Conservation (phyloP, 1,140 invertebrate species). For the Heliconius hermathena region DNA sequence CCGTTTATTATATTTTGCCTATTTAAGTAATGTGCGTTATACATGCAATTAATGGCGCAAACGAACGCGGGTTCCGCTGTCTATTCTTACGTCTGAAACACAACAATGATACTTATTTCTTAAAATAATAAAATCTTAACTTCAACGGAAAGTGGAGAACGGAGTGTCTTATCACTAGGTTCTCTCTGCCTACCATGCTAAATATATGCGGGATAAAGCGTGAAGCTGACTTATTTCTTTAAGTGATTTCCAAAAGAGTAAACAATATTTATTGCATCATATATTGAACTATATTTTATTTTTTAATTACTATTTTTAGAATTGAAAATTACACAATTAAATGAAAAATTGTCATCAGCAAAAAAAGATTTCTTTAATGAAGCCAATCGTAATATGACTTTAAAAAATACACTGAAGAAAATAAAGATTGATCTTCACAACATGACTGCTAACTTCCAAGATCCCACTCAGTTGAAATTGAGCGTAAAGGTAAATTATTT, state of each 20-base stretch:
- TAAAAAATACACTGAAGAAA: constrained; percentile 86
- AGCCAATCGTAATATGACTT: constrained; percentile 83
- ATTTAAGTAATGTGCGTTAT: neutral
- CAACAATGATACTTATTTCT: too few relatives aligned
- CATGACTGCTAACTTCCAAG: constrained; percentile 88
- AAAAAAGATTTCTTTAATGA: constrained; percentile 88
- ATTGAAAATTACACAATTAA: constrained; percentile 87
- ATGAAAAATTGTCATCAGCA: constrained; percentile 88
- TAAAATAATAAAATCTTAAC: too few relatives aligned
- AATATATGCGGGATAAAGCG: too few relatives aligned
- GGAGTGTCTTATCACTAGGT: too few relatives aligned
- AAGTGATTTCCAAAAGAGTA: too few relatives aligned
- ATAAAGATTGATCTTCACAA: constrained; percentile 91
- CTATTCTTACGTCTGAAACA: neutral
- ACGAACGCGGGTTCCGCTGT: neutral
- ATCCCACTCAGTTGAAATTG: constrained; percentile 89
- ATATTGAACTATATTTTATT: neutral
- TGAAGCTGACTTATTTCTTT: too few relatives aligned
- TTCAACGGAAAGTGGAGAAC: too few relatives aligned
- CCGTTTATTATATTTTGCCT: neutral
- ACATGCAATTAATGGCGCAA: neutral
- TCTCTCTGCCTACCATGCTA: too few relatives aligned
- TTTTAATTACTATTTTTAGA: constrained; percentile 77
- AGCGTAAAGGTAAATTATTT: constrained; percentile 84
- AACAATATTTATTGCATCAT: too few relatives aligned